Evolutionary conservation across 2,113 vertebrate genomes (phyloP), one percentile per base, ranked within the genome.

Genomic region (Scolopax mira): DNA sequence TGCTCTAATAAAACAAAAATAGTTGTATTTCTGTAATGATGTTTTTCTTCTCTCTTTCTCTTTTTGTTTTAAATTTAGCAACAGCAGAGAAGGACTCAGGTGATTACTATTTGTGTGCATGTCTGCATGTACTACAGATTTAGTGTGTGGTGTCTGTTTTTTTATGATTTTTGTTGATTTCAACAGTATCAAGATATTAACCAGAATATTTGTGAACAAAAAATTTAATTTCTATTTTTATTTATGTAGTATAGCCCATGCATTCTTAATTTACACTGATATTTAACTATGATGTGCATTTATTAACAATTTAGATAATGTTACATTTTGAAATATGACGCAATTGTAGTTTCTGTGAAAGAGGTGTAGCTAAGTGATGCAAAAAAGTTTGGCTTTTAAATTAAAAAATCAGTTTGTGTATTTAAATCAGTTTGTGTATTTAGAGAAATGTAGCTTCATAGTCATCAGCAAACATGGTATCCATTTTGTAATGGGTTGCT

Each of bases 31-130:
- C 61, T 94, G 35, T 87, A 79, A 49, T n/a, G 41, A 58, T 51
- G 18, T 46, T 88, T 90, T 87, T 80, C 10, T 90, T 92, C 65
- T 51, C 17, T 90, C 62, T 90, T 82, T 83, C 46, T 46, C 97
- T 65, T 94, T 88, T 95, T 92, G 78, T 91, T 93, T 97, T 95
- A 44, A 48, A 25, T 95, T 97, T 97, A 98, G 97, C 97, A 94
- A 93, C 96, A 62, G 75, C 91, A 41, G 98, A 98, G 89, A 98
- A 98, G 97, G 98, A 98, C 70, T 70, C 98, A 98, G 98, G 98
- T 98, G 98, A 98, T 67, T 85, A 89, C 23, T 70, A 15, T 88
- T 82, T 95, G 49, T 93, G 44, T 91, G 79, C 82, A 73, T 98
- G 96, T 94, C 91, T 98, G 97, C 90, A 70, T 72, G 65, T 91